These are phyloP conservation scores for Acrossocheilus fasciatus DNA, from an alignment of 2,797 vertebrate genomes.

Conservation along the genomic window DNA sequence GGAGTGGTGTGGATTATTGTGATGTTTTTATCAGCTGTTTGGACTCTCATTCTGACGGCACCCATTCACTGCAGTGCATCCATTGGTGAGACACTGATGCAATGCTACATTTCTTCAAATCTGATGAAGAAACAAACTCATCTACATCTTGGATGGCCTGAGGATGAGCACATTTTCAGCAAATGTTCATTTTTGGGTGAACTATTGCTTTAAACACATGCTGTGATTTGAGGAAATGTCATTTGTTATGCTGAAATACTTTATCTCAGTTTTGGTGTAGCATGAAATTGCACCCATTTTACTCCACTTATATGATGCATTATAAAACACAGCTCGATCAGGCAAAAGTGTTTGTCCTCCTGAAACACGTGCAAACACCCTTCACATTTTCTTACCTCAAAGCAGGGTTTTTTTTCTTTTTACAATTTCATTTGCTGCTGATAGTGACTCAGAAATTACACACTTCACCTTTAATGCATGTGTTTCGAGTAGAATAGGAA, in stretches of 20 bases:
- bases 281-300: not conserved
- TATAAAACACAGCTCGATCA: not conserved
- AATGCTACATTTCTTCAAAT: not conserved
- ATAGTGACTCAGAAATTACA: not conserved
- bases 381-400: not conserved
- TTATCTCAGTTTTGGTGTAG: not conserved
- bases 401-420: not conserved
- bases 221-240: not conserved
- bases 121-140: not conserved
- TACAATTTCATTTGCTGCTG: not conserved
- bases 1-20: not conserved
- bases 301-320: not conserved
- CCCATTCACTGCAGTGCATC: not conserved
- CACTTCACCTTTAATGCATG: conserved; percentile 20
- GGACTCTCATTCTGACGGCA: not conserved
- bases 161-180: not conserved
- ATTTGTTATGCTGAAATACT: not conserved
- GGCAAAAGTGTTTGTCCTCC: not conserved
- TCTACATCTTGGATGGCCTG: not conserved
- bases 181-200: not conserved
- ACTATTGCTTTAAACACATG: not conserved
- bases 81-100: not conserved
- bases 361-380: not conserved
- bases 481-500: not conserved
- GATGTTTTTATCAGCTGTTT: not conserved